These are phyloP conservation scores for Drosophila ironensis DNA, from an alignment of 1,140 invertebrate species.

Conservation along the genomic window DNA sequence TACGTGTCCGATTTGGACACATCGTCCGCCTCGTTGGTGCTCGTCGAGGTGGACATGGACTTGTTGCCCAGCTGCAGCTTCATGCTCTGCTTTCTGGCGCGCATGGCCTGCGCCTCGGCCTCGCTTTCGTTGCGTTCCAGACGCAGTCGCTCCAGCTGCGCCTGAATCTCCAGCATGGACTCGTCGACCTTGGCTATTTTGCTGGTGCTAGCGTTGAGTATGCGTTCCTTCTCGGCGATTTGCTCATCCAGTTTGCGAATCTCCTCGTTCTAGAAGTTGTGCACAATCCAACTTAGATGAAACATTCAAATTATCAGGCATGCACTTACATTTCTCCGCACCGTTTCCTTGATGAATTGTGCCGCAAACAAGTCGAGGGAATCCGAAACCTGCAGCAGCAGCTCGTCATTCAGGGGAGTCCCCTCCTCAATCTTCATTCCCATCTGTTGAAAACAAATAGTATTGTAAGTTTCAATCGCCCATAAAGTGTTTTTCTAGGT, in stretches of 20 bases:
- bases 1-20: conserved; percentile 82
- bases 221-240: conserved; percentile 72
- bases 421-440: conserved; percentile 72
- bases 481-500: background rate
- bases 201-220: conserved; percentile 79
- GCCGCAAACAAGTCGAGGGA: conserved; percentile 72
- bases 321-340: conserved; percentile 71
- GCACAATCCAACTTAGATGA: background rate
- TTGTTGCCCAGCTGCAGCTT: conserved; percentile 59
- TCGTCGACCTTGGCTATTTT: conserved; percentile 82
- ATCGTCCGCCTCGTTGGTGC: conserved; percentile 63
- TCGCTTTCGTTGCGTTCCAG: conserved; percentile 82
- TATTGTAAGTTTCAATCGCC: background rate
- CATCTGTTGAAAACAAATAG: conserved; percentile 41
- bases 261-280: conserved; percentile 69
- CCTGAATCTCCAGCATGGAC: conserved; percentile 86
- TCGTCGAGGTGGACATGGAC: conserved; percentile 50
- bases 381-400: conserved; percentile 69
- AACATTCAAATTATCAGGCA: background rate
- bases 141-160: conserved; percentile 84
- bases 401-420: conserved; percentile 71
- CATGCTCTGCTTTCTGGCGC: conserved; percentile 81
- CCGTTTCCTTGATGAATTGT: conserved; percentile 76
- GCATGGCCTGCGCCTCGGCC: conserved; percentile 72
- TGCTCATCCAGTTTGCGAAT: conserved; percentile 74